Evolutionary conservation across 1,140 invertebrate genomes (phyloP).

Genomic region (Oreohelix idahoensis): DNA sequence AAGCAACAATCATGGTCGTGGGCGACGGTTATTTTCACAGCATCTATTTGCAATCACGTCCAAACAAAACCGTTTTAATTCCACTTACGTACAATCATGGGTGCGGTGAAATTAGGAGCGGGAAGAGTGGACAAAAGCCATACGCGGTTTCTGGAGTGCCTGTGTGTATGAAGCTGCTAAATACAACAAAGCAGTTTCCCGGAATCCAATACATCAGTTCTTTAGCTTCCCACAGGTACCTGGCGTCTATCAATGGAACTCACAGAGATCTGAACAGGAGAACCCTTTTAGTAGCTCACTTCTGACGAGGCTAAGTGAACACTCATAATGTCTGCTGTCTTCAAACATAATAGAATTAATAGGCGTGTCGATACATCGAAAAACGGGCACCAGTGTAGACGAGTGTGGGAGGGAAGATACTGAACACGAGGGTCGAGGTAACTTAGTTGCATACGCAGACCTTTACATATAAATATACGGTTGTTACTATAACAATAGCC

Average conservation of each 20-base stretch:
- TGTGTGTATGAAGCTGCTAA: neutral
- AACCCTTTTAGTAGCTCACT: neutral
- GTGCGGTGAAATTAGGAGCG: neutral
- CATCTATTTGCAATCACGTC: too few species aligned
- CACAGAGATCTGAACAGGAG: neutral
- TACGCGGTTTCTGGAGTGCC: neutral
- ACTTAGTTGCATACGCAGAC: too few species aligned
- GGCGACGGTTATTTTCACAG: too few species aligned
- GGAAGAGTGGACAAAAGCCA: neutral
- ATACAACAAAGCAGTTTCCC: neutral
- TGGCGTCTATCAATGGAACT: constrained; percentile 17
- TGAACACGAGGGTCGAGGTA: too few species aligned
- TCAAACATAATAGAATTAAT: too few species aligned
- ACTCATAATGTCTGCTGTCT: neutral
- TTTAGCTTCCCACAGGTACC: neutral
- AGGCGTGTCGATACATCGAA: too few species aligned
- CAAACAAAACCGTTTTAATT: too few species aligned
- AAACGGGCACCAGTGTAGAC: too few species aligned
- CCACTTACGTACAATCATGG: neutral
- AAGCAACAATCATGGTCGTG: too few species aligned
- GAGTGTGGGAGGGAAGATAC: too few species aligned
- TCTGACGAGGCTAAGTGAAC: neutral
- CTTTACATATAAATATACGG: too few species aligned
- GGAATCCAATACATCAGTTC: neutral
- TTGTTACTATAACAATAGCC: too few species aligned